These are phyloP conservation scores for Epiblema foenella DNA, from an alignment of 2,888 invertebrate species.

Conservation along the genomic window DNA sequence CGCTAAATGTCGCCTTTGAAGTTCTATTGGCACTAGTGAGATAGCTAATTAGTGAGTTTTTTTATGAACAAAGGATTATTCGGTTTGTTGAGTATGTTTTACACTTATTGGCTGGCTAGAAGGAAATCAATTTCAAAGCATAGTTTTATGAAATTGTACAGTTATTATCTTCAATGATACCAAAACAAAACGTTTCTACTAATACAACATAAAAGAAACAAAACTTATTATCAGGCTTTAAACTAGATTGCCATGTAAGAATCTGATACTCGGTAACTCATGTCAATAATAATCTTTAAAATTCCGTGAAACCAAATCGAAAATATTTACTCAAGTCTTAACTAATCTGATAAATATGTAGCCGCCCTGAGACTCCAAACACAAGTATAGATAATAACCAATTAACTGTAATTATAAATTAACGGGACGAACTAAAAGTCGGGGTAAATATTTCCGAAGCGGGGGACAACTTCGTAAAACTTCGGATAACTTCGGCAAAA, in stretches of 20 bases:
- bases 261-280: neutral
- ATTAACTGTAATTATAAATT: slow-evolving; percentile 80
- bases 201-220: neutral
- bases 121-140: neutral
- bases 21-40: slow-evolving; percentile 5
- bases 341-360: slow-evolving; percentile 18
- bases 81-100: slow-evolving; percentile 9
- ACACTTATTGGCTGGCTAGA: neutral
- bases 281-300: slow-evolving; percentile 17
- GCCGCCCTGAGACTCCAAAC: slow-evolving; percentile 14
- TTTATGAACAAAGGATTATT: slow-evolving; percentile 40
- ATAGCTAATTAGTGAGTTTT: slow-evolving; percentile 14
- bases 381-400: slow-evolving; percentile 59
- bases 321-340: slow-evolving; percentile 22
- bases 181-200: neutral
- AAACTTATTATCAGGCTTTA: neutral
- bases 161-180: neutral
- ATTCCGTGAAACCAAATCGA: neutral
- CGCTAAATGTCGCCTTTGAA: slow-evolving; percentile 11
- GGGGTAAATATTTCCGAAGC: slow-evolving; percentile 72
- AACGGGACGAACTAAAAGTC: slow-evolving; percentile 72
- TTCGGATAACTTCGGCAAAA: slow-evolving; percentile 61
- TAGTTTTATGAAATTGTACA: neutral
- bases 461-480: slow-evolving; percentile 65
- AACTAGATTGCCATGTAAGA: neutral